Evolutionary conservation across 2,797 vertebrate genomes (phyloP), one percentile per base, ranked within the genome.

Genomic region (Xiphophorus birchmanni): DNA sequence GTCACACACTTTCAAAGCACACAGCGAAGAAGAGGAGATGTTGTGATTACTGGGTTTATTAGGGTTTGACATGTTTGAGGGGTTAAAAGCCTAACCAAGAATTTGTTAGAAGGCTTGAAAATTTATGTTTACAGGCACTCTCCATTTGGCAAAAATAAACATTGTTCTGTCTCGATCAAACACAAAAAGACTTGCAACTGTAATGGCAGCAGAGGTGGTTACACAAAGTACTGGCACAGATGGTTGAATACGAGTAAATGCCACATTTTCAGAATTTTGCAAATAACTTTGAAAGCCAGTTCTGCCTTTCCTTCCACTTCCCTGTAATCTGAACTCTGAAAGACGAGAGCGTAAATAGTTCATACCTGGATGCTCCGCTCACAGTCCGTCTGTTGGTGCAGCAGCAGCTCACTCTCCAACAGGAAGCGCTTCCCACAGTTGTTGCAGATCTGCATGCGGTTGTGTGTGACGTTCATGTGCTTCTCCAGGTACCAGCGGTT

Each of bases 401-500:
- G 94, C 84, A 97, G 95, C 87, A 99, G 95, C 92, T 99, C 98
- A 0, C 97, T 99, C 95, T 99, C 98, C 84, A 99, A 95, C 87
- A 99, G 93, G 93, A 99, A 99, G 87, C 98, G 96, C 56, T 99
- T 99, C 90, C 98, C 98, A 0, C 98, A 99, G 94, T 98, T 97
- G 87, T 96, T 97, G 0, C 98, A 99, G 96, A 98, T 98, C 95
- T 99, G 97, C 98, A 98, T 98, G 85, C 98, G 97, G 90, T 97
- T 99, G 95, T 99, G 98, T 0, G 98, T 99, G 93, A 99, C 98
- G 0, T 97, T 99, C 97, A 99, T 98, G 96, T 99, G 98, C 77
- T 99, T 99, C 87, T 99, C 98, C 96, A 99, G 95, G 93, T 99
- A 99, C 98, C 98, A 99, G 92, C 98, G 97, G 94, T 99, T 99